Percentiles rank a stretch among this genome's conserved stretches.
Evolutionary conservation across 64 coral and sea anemone species (phyloP).

Genomic region (Catalaphyllia jardinei): DNA sequence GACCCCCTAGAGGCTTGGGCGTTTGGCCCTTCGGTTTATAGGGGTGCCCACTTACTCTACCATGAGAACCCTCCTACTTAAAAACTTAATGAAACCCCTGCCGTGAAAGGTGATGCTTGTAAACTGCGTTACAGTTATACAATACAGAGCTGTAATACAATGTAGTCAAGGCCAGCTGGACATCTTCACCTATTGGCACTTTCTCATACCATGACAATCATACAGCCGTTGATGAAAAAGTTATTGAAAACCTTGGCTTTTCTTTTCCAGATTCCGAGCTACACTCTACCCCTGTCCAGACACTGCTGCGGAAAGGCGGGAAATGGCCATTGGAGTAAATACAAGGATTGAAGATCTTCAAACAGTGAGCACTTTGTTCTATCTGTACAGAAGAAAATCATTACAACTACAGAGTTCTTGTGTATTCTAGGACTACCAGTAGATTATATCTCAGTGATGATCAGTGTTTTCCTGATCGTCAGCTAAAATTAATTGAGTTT

Average conservation of each 20-base stretch:
- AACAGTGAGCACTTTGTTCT: constrained; percentile 63
- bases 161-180: too few relatives aligned
- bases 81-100: too few relatives aligned
- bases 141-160: too few relatives aligned
- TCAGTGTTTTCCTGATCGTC: too few relatives aligned
- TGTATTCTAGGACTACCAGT: background rate
- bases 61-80: too few relatives aligned
- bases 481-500: background rate
- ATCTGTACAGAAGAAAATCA: background rate
- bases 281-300: constrained; percentile 95
- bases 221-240: background rate
- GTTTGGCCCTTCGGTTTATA: too few relatives aligned
- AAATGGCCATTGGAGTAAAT: constrained; percentile 96
- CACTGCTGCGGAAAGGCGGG: constrained; percentile 91
- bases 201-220: too few relatives aligned
- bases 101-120: too few relatives aligned
- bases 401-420: background rate
- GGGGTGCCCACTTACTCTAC: too few relatives aligned
- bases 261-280: constrained; percentile 81
- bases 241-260: background rate
- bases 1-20: too few relatives aligned
- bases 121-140: too few relatives aligned
- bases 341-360: constrained; percentile 99
- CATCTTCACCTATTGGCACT: too few relatives aligned
- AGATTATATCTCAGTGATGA: background rate